Evolutionary conservation across 2,888 invertebrate species (phyloP), one percentile per base, ranked within the genome.

Genomic region (Agrenia bidenticulata): DNA sequence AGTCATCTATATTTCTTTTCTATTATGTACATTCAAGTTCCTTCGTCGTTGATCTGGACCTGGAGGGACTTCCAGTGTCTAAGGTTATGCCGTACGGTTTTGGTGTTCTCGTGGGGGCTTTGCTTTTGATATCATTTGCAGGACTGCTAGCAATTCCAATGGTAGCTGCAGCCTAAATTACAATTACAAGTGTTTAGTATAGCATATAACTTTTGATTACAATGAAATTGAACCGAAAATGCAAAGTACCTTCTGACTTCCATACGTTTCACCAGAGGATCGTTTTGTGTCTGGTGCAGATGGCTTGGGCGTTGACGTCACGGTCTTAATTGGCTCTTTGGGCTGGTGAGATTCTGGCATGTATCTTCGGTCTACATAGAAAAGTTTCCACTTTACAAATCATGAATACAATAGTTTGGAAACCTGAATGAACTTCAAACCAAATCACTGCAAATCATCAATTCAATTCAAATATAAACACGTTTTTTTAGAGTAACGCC

Each of bases 41-140:
- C 82, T 93, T 93, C 1, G 94, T 94, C 37, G 92, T 86, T 79
- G 90, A 93, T 77, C 94, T 86, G 32, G 94, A 94, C 80, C 94
- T 84, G 1, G 91, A 90, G 1, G 92, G 90, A 63, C 91, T 87
- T 76, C 90, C 90, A 0, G 89, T 88, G 11, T 89, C 91, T 70
- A 88, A 83, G 80, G 83, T 87, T 71, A 83, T 83, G 61, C 88
- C 89, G 79, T 89, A 89, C 15, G 79, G 78, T 66, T 79, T 80
- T 62, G 78, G 78, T 26, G 75, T 69, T 56, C 79, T 73, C 15
- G 27, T 27, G 9, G 56, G 41, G 32, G 84, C 82, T 19, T 81
- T 78, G 37, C 79, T 78, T 72, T 80, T 71, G 41, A 69, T 64
- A n/a, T 63, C 69, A 41, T 70, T 70, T 21, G 65, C 64, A 49